Conservation (phyloP, 2,113 vertebrate species). For the Empidonax traillii region DNA sequence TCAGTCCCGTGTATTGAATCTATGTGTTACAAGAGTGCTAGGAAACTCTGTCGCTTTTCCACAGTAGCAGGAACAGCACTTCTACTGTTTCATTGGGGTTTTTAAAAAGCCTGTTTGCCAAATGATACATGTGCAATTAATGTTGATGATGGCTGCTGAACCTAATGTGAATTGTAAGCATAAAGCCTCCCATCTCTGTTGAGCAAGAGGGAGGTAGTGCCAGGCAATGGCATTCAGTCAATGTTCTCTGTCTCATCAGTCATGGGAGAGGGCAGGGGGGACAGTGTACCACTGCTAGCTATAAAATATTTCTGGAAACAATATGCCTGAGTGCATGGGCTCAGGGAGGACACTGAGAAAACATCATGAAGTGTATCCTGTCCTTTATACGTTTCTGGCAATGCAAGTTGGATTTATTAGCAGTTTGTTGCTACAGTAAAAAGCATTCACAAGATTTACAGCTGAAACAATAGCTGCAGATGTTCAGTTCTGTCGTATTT, state of each 20-base stretch:
- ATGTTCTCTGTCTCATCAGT: neutral
- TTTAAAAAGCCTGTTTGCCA: neutral
- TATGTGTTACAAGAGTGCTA: neutral
- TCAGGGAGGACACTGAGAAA: conserved; percentile 20
- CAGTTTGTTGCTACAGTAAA: conserved; percentile 56
- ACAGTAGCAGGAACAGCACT: neutral
- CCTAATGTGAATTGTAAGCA: neutral
- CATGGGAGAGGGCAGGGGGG: neutral
- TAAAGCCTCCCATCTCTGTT: neutral
- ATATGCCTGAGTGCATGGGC: neutral
- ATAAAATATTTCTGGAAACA: conserved; percentile 34
- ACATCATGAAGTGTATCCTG: conserved; percentile 17
- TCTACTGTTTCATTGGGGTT: neutral
- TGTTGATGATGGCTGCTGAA: neutral
- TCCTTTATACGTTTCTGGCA: conserved; percentile 23
- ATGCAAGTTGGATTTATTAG: conserved; percentile 63
- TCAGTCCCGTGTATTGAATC: neutral
- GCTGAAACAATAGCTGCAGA: conserved; percentile 47
- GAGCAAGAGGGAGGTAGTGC: neutral
- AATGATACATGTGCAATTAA: neutral
- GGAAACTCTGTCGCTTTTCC: neutral
- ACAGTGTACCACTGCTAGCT: neutral
- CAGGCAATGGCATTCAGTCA: neutral
- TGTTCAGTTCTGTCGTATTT: conserved; percentile 45
- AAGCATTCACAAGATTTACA: conserved; percentile 67